Evolutionary conservation across 2,888 invertebrate genomes (phyloP), one percentile per base, ranked within the genome.

Genomic region (Pterostichus madidus): DNA sequence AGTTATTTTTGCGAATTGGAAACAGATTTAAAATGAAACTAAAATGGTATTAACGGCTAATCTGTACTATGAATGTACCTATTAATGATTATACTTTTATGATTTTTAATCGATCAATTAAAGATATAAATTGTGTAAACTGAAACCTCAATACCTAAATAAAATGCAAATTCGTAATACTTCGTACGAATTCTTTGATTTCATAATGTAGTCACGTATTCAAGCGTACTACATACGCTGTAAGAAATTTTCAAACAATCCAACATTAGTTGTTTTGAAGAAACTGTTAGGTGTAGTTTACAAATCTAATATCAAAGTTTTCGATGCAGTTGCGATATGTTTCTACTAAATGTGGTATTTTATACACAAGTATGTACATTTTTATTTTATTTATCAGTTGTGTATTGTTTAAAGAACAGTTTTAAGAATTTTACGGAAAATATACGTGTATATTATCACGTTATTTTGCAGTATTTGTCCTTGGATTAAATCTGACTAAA

Each of bases 141-240:
- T 46, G 68, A 17, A 71, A 71, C 68, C 68, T 71, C 13, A 71
- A 71, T 71, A 80, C 80, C 80, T 80, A 80, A 17, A 80, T 80
- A 73, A 73, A 73, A 71, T 80, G 80, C 64, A 80, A 73, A 73
- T 80, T 56, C 24, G 53, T 53, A 24, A 13, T 46, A n/a, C 68
- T 71, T 44, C 56, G 5, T 24, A 17, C 68, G 17, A 71, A 46
- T 71, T 52, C 49, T 52, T 78, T 49, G 64, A 31, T 32, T 80
- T 80, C 31, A 49, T 44, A 80, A 52, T 68, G 68, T 15, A 71
- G 49, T 52, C 73, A 80, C 80, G 80, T 56, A 71, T 39, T 5
- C 17, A 17, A 5, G 39, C 17, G 80, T 71, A 52, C 53, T 53
- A 71, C 71, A 71, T 52, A 80, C 39, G 13, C 13, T 53, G 49